Conservation (phyloP, 2,113 vertebrate species). For the Notarius lentiginosus region DNA sequence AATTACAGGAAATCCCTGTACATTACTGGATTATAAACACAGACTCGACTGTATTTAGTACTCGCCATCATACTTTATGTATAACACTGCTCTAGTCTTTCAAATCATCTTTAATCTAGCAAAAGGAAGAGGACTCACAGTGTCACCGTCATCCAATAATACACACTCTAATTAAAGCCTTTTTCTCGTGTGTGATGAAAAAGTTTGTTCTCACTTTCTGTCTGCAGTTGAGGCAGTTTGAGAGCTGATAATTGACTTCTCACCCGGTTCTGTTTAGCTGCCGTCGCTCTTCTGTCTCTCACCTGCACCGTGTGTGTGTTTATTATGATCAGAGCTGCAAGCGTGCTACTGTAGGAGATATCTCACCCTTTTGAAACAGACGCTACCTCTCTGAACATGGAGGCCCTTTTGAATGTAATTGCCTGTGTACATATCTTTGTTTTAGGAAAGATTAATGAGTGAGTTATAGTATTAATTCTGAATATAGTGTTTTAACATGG, state of each 20-base stretch:
- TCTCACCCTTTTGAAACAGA: background rate
- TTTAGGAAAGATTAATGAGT: background rate
- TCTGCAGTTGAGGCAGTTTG: conserved; percentile 9
- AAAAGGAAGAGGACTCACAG: background rate
- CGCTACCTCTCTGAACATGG: background rate
- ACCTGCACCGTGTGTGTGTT: conserved; percentile 1
- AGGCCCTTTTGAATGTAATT: background rate
- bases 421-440: background rate
- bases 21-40: background rate
- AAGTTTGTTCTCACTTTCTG: conserved; percentile 16
- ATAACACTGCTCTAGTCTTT: background rate
- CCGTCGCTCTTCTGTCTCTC: background rate
- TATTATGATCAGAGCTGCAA: background rate
- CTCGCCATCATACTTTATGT: background rate
- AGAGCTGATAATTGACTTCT: conserved; percentile 54
- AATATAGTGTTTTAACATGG: background rate
- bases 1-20: background rate
- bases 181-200: background rate
- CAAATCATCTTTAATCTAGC: background rate
- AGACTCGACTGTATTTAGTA: background rate
- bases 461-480: background rate
- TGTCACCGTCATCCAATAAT: background rate
- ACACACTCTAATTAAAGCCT: conserved; percentile 36
- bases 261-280: conserved; percentile 29
- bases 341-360: conserved; percentile 5